Conservation (phyloP, 1,140 invertebrate species). For the Glossosoma conforme region DNA sequence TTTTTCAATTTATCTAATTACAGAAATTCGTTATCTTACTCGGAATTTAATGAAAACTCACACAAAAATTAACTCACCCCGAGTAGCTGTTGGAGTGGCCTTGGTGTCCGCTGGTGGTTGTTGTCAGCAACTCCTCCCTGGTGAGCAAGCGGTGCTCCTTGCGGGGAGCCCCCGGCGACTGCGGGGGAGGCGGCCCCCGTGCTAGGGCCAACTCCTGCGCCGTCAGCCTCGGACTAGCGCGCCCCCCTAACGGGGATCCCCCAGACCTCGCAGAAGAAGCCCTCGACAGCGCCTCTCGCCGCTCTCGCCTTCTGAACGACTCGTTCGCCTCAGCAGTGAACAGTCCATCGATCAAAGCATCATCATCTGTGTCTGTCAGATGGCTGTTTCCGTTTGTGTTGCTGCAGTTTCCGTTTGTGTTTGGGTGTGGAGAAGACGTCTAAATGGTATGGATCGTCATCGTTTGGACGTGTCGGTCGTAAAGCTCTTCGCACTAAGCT, state of each 20-base stretch:
- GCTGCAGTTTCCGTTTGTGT: conserved; percentile 37
- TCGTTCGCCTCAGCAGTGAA: conserved; percentile 27
- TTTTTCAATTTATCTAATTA: too few species aligned
- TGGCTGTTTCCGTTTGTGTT: too few species aligned
- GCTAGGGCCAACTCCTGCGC: conserved; percentile 35
- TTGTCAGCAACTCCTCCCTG: conserved; percentile 42
- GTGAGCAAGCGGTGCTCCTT: conserved; percentile 41
- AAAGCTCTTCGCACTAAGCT: conserved; percentile 66
- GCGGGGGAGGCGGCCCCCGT: conserved; percentile 36
- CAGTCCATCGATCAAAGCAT: conserved; percentile 36
- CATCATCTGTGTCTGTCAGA: conserved; percentile 28
- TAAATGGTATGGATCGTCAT: conserved; percentile 42
- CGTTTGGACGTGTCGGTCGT: conserved; percentile 38
- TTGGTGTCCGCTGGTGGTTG: conserved; percentile 34
- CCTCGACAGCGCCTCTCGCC: conserved; percentile 26
- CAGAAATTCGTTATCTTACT: too few species aligned
- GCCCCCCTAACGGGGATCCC: conserved; percentile 1
- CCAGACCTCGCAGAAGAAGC: neutral
- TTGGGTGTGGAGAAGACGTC: conserved; percentile 45
- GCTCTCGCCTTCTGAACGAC: conserved; percentile 19
- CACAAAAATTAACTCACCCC: conserved; percentile 21
- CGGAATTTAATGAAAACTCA: neutral
- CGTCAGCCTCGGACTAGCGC: conserved; percentile 6
- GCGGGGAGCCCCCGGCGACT: conserved; percentile 39
- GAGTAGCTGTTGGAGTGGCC: conserved; percentile 11